Conservation (phyloP, 2,797 vertebrate genomes). For the Sebastolobus alascanus region DNA sequence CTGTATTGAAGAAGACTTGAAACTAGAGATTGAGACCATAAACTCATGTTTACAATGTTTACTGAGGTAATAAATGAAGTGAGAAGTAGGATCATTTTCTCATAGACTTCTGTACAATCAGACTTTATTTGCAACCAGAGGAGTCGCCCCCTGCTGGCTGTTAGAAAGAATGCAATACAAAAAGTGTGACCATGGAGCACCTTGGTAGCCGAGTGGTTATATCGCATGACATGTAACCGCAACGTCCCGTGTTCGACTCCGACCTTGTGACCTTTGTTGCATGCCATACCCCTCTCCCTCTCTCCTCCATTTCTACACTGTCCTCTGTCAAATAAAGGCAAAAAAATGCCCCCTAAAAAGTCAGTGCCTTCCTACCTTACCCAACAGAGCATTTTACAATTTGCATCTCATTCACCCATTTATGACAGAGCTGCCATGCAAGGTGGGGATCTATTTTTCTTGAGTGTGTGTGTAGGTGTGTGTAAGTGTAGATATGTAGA, state of each 20-base stretch:
- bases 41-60: background rate
- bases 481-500: background rate
- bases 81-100: background rate
- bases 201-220: rapidly evolving
- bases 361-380: background rate
- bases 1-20: background rate
- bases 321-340: background rate
- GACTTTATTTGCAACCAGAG: background rate
- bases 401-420: background rate
- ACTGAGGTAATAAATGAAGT: background rate
- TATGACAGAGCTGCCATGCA: background rate
- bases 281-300: background rate
- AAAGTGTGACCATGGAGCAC: background rate
- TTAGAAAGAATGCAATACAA: background rate
- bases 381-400: background rate
- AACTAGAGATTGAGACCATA: background rate
- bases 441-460: background rate
- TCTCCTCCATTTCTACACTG: background rate
- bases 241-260: background rate
- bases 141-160: background rate
- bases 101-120: background rate
- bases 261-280: background rate
- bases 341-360: background rate
- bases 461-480: background rate
- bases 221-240: background rate